Percentiles rank a stretch among this genome's conserved stretches.
Conservation (phyloP, 2,113 vertebrate species). For the Ranitomeya variabilis region DNA sequence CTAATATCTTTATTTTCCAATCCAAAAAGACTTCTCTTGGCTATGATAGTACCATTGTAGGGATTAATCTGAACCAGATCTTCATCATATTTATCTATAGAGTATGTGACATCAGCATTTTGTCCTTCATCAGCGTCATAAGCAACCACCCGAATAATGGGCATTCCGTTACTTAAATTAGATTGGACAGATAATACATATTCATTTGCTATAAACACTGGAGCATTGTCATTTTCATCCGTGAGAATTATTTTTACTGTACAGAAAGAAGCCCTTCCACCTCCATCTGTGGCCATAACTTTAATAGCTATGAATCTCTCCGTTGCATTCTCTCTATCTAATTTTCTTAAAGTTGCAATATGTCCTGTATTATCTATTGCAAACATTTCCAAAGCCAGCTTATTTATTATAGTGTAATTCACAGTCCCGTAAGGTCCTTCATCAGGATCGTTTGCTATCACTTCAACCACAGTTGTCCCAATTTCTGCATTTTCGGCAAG, state of each 20-base stretch:
- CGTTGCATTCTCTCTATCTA: conserved; percentile 91
- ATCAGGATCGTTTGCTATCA: conserved; percentile 88
- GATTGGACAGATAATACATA: conserved; percentile 91
- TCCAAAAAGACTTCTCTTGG: conserved; percentile 88
- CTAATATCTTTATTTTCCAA: conserved; percentile 91
- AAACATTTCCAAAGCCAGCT: conserved; percentile 90
- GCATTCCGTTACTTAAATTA: conserved; percentile 86
- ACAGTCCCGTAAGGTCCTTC: conserved; percentile 89
- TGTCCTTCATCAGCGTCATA: conserved; percentile 93
- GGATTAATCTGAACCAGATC: conserved; percentile 91
- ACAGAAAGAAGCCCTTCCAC: conserved; percentile 93
- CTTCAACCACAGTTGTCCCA: conserved; percentile 91
- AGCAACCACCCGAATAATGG: conserved; percentile 90
- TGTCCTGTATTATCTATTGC: conserved; percentile 80
- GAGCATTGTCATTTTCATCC: conserved; percentile 94
- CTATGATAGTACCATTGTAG: conserved; percentile 85
- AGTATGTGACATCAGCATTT: conserved; percentile 94
- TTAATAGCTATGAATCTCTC: conserved; percentile 94
- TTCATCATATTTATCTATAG: conserved; percentile 77
- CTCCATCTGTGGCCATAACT: conserved; percentile 94
- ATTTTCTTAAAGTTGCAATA: conserved; percentile 84
- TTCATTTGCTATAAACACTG: conserved; percentile 87
- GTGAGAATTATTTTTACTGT: conserved; percentile 95
- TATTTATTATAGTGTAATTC: conserved; percentile 97
- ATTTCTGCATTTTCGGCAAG: conserved; percentile 90